Evolutionary conservation across 1,140 invertebrate species (phyloP), one percentile per base, ranked within the genome.

Genomic region (Frieseomelitta varia): DNA sequence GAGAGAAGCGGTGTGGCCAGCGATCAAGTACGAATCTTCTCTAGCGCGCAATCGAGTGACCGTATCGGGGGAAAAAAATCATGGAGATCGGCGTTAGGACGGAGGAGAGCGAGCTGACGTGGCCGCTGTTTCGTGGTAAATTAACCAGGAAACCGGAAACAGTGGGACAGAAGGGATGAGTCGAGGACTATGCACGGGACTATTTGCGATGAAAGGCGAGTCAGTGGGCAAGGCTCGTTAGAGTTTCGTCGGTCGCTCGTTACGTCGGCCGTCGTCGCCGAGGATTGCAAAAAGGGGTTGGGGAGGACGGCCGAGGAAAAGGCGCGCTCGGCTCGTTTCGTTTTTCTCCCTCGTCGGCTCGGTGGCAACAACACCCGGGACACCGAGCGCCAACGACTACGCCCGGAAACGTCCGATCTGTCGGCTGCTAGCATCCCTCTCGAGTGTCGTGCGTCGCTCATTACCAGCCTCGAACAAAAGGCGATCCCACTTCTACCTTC

Each of bases 161-260:
- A 51, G 56, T 47, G 34, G 51, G 6, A 8, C 24, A 24, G 15
- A 14, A 55, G 2, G 61, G n/a, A 15, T 1, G n/a, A 4, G 14
- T 24, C n/a, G 4, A 27, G 27, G 63, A n/a, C 15, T 65, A 17
- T 30, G 63, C 27, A 8, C 17, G 8, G 27, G 72, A 88, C 68
- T 89, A 80, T 89, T 89, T 76, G 73, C 79, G 47, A 89, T 77
- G 88, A 89, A 88, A 88, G 75, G 84, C 79, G 87, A 86, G 84
- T 88, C 87, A 88, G n/a, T 83, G 87, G 84, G 87, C 84, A 69
- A 75, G 88, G 72, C 87, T 89, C 87, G 87, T 89, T 89, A 89
- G 78, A 89, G 88, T 89, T 87, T 86, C 77, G 85, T 86, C 78
- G 78, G 83, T 55, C 65, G 86, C 88, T 89, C 87, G 88, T 89